Conservation (phyloP, 2,113 vertebrate genomes). For the Salvelinus alpinus region DNA sequence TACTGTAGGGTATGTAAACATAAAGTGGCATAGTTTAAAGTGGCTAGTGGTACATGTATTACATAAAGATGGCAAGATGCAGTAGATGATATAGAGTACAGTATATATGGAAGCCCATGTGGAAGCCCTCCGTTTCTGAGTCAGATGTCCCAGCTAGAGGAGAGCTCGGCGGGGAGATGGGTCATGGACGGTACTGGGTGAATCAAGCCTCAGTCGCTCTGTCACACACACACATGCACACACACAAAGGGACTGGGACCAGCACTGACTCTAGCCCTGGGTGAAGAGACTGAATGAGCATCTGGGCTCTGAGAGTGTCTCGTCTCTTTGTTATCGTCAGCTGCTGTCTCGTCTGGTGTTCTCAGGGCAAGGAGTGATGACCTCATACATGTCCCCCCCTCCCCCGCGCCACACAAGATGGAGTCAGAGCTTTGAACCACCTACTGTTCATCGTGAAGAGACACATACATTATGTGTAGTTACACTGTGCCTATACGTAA, state of each 20-base stretch:
- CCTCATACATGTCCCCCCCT: neutral
- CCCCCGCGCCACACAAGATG: neutral
- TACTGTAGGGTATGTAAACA: no score
- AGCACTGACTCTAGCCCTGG: neutral
- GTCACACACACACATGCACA: neutral
- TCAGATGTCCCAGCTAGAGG: constrained; percentile 25
- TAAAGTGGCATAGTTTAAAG: no score
- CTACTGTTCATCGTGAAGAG: neutral
- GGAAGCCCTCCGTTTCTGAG: constrained; percentile 24
- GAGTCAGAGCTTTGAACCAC: neutral
- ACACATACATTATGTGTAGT: neutral
- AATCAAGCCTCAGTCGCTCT: neutral
- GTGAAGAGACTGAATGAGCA: neutral
- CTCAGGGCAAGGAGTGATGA: constrained; percentile 21
- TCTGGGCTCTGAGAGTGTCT: neutral
- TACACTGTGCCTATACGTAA: no score
- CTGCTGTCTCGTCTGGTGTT: constrained; percentile 7
- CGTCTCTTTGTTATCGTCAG: neutral
- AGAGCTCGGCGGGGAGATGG: constrained; percentile 19
- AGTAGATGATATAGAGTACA: no score
- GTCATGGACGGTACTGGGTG: constrained; percentile 13
- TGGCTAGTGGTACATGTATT: no score
- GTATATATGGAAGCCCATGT: no score
- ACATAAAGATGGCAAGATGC: no score
- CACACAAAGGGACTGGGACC: neutral